Conservation (phyloP, 2,113 vertebrate species). For the Tretioscincus oriximinensis region DNA sequence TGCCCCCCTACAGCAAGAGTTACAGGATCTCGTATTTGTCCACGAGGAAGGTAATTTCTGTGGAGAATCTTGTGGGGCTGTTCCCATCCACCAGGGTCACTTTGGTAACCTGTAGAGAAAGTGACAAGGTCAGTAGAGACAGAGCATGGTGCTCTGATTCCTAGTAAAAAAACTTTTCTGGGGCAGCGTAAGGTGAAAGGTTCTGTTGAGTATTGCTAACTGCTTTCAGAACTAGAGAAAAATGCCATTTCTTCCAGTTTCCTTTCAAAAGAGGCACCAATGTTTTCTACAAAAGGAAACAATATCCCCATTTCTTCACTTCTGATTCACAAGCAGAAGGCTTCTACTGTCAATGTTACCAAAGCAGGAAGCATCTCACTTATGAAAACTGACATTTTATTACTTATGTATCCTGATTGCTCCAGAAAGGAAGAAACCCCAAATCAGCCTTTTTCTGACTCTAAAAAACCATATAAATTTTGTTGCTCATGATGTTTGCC, state of each 20-base stretch:
- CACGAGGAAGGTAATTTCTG: slow-evolving; percentile 92
- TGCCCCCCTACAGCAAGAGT: slow-evolving; percentile 9
- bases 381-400: too few species aligned
- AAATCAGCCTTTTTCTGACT: neutral
- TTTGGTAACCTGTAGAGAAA: slow-evolving; percentile 87
- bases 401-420: too few species aligned
- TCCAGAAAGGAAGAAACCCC: too few species aligned
- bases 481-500: neutral
- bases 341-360: too few species aligned
- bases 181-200: neutral
- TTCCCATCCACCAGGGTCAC: slow-evolving; percentile 90
- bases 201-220: too few species aligned
- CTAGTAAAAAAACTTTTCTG: neutral
- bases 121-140: neutral
- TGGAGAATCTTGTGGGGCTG: slow-evolving; percentile 88
- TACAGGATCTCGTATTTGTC: slow-evolving; percentile 99
- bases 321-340: too few species aligned
- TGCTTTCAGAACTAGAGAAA: neutral
- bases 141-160: rapidly evolving
- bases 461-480: neutral
- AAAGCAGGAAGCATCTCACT: too few species aligned
- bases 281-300: too few species aligned
- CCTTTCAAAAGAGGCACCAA: neutral
- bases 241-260: neutral
- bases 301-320: too few species aligned